Evolutionary conservation across 1,140 invertebrate species (phyloP).

Genomic region (Hirudo medicinalis): DNA sequence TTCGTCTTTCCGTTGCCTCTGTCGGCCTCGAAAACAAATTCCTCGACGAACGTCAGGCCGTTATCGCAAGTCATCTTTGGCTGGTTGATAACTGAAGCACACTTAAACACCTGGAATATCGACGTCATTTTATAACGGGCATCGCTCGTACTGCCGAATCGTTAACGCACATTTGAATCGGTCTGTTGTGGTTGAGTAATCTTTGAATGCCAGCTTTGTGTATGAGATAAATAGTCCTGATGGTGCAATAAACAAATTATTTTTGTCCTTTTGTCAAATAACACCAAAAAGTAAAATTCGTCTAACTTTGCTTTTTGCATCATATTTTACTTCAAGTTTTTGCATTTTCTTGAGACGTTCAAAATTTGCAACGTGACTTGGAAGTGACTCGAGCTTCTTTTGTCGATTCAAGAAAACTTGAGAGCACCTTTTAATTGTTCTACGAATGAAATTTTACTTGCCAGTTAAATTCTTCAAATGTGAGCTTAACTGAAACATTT

Average conservation of each 20-base stretch:
- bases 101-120: no score
- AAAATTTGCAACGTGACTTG: neutral
- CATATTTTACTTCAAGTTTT: conserved; percentile 2
- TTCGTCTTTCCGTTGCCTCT: conserved; percentile 53
- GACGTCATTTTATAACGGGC: no score
- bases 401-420: neutral
- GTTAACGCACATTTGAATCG: no score
- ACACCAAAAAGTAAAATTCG: no score
- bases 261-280: no score
- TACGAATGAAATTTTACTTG: neutral
- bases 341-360: neutral
- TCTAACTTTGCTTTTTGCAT: conserved; percentile 27
- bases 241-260: no score
- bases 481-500: no score
- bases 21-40: conserved; percentile 73
- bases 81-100: conserved; percentile 47
- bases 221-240: no score
- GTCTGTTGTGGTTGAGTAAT: no score
- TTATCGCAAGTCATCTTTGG: conserved; percentile 59
- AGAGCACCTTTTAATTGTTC: conserved; percentile 12
- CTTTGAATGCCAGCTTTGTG: no score
- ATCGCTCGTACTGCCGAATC: no score
- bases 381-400: conserved; percentile 9
- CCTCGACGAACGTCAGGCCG: conserved; percentile 64
- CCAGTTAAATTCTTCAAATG: no score